Base-by-base conservation (phyloP, 2,113 vertebrate species). In the Calyptommatus sinebrachiatus region DNA sequence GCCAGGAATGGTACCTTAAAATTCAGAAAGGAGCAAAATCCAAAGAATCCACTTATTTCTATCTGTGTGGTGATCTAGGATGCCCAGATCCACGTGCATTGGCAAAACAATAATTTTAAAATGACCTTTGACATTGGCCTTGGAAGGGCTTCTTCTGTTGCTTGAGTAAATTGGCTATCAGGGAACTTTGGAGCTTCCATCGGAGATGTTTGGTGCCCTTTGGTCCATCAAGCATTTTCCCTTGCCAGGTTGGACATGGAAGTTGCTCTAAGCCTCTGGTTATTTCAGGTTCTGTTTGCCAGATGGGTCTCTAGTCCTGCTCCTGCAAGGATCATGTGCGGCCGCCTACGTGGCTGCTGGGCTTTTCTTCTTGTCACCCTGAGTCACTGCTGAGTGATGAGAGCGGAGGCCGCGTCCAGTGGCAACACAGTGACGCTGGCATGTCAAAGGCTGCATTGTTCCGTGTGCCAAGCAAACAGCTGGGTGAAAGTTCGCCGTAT, bases 351-450 rank as follows among this genome's bases (percentile, higher is more conserved):
- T 83, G 81, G 85, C 69, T 41, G 86, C 69, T 41, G 0, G 10
- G 4, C 35, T 28, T 11, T 63, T 50, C 26, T 76, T 76, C 82
- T 75, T 71, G 73, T 84, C 70, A 67, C 83, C 84, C 77, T 81
- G 84, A 90, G 68, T 84, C 88, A 81, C 69, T 35, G 76, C 67
- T 86, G 88, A 90, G 80, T 86, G 89, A 91, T 86, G 22, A 21
- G 83, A 82, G 84, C 83, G 48, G 48, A 12, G 72, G 73, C 78
- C 87, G 82, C 87, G 45, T 24, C 72, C 65, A 82, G 78, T 85
- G 77, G 88, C 83, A 76, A 80, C 61, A 57, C 16, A 18, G 80
- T 67, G 74, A 85, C 62, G 77, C 61, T 74, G 85, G 74, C 76
- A 84, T 78, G 78, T 87, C 81, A 85, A 83, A 87, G 84, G 41